Base-by-base conservation (phyloP, 2,888 invertebrate genomes). In the Tetanocera ferruginea region DNA sequence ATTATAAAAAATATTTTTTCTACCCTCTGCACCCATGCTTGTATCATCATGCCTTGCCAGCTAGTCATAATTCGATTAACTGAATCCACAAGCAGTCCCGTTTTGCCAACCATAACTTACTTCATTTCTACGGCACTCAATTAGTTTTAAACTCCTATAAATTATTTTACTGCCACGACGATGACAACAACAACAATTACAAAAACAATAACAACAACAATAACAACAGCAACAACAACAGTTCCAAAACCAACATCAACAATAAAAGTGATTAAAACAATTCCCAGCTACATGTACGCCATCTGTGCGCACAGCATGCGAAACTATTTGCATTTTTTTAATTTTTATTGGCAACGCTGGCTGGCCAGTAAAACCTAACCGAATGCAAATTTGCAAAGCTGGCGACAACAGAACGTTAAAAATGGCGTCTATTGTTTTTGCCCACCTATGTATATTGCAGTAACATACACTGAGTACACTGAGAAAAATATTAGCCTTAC, bases 141-240 rank as follows among this genome's bases (percentile, higher is more conserved):
- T 74, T 74, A 74, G 31, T 64, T 74, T 51, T 66, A 74, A 74
- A 64, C n/a, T 28, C 43, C 49, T 43, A n/a, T 31, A 51, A 31
- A 31, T 74, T 51, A 66, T 34, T 14, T 51, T n/a, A 19, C 9
- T 28, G 60, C 28, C n/a, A 31, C 34, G 28, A 64, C 9, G 17
- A 64, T 31, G n/a, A 57, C 72, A 60, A 55, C 31, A 55, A 34
- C 37, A 37, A 57, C 57, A 60, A 43, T 3, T 49, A 31, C 52
- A 37, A 23, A 11, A 71, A 52, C 14, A 57, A 71, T n/a, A n/a
- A 64, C 64, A 31, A 57, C 72, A 60, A 55, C 31, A 55, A 34
- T 23, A 37, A 57, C 57, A 60, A 43, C 9, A 62, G n/a, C 52
- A 37, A 23, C 19, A 71, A 52, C 14, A 57, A 71, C n/a, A 31